These are phyloP conservation scores for Trypoxylus dichotomus DNA, from an alignment of 1,140 invertebrate species.

Conservation along the genomic window DNA sequence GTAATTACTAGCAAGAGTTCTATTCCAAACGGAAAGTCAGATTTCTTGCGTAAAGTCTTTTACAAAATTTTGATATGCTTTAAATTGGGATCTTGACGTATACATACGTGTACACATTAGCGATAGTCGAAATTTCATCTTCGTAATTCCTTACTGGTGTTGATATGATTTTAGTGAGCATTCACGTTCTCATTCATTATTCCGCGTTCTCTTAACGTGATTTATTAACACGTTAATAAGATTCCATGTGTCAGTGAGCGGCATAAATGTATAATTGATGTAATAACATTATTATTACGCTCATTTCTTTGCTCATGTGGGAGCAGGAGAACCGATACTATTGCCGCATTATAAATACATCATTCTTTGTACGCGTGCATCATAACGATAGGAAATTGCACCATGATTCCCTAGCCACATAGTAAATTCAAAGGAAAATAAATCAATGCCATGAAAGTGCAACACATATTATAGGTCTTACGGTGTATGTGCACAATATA, in stretches of 20 bases:
- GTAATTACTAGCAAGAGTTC: no score
- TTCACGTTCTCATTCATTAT: neutral
- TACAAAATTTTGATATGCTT: no score
- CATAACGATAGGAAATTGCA: neutral
- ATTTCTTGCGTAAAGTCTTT: no score
- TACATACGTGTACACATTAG: neutral
- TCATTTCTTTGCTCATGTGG: conserved; percentile 6
- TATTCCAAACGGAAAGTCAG: no score
- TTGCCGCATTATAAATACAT: conserved; percentile 15
- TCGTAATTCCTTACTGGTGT: neutral
- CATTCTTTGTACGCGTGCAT: conserved; percentile 2
- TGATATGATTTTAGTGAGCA: neutral
- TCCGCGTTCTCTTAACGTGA: conserved; percentile 11
- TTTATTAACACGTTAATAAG: conserved; percentile 13
- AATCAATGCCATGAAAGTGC: neutral
- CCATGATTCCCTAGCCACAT: neutral
- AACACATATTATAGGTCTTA: no score
- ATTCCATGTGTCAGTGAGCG: conserved; percentile 8
- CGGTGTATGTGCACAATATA: no score
- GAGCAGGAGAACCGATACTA: neutral
- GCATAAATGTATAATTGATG: conserved; percentile 19
- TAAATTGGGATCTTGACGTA: no score
- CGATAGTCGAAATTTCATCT: neutral
- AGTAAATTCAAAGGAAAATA: neutral
- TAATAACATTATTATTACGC: conserved; percentile 15